A percentile compares a stretch with the other conserved stretches of the same genome.
These are phyloP conservation scores for Drosophila bocki DNA, from an alignment of 1,140 invertebrate species.

Conservation along the genomic window DNA sequence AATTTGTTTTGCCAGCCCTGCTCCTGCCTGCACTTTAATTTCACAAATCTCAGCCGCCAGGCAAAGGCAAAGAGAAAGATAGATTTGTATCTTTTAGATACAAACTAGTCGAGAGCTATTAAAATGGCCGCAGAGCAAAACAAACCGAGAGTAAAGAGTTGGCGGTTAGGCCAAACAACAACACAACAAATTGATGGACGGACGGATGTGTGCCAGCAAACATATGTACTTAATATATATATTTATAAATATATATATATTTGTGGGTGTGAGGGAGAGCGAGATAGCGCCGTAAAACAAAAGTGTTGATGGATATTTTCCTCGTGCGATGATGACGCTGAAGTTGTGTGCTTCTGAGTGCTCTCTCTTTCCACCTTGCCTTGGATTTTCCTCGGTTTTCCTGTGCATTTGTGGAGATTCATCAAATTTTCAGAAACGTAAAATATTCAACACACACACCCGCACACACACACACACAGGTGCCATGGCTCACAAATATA, in stretches of 20 bases:
- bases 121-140: conserved; percentile 77
- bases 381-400: conserved; percentile 41
- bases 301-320: conserved; percentile 82
- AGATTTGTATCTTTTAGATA: conserved; percentile 74
- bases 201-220: conserved; percentile 74
- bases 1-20: background rate
- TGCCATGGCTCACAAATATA: conserved; percentile 21
- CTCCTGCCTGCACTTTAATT: conserved; percentile 63
- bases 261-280: background rate
- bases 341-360: conserved; percentile 53
- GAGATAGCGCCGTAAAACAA: conserved; percentile 69
- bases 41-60: conserved; percentile 62
- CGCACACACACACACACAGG: conserved; percentile 38
- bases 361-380: conserved; percentile 40
- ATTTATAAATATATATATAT: background rate
- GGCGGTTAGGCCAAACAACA: conserved; percentile 69
- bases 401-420: conserved; percentile 76
- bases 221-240: conserved; percentile 36
- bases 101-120: conserved; percentile 75
- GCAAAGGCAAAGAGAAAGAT: conserved; percentile 21
- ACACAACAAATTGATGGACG: conserved; percentile 74
- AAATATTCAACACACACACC: conserved; percentile 70
- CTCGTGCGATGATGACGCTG: conserved; percentile 72
- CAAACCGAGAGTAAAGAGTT: conserved; percentile 64
- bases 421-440: conserved; percentile 82